Conservation (phyloP, 2,797 vertebrate species). For the Notolabrus celidotus region DNA sequence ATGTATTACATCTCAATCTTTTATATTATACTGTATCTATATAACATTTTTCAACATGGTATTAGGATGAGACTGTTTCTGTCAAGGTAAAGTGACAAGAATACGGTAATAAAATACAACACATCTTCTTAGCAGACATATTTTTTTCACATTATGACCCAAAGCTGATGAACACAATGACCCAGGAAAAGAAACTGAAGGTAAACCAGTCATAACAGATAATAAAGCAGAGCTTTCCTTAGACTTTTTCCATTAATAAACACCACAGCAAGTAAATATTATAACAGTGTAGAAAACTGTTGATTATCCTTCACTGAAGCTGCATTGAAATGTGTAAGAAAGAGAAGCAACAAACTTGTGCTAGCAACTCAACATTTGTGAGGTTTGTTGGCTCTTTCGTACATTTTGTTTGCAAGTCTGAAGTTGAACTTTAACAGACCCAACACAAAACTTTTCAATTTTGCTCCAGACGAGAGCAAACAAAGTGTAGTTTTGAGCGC, state of each 20-base stretch:
- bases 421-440: constrained; percentile 20
- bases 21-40: no score
- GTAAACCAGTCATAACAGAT: constrained; percentile 9
- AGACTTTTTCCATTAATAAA: constrained; percentile 7
- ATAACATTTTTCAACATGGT: no score
- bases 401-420: constrained; percentile 1
- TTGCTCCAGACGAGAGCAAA: constrained; percentile 47
- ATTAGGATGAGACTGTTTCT: no score
- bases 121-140: no score
- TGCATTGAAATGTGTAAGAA: neutral
- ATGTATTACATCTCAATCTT: no score
- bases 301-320: constrained; percentile 28
- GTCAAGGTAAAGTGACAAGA: no score
- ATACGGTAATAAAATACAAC: no score
- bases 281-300: neutral
- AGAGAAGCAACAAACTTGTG: neutral
- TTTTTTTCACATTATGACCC: neutral
- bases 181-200: constrained; percentile 1
- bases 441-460: constrained; percentile 24
- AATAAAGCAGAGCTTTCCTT: constrained; percentile 1
- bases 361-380: constrained; percentile 16
- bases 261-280: neutral
- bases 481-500: constrained; percentile 36
- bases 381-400: neutral
- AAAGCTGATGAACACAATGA: constrained; percentile 9